Percentiles rank a stretch among this genome's conserved stretches.
phyloP scores from a whole-genome alignment of 2,113 vertebrate genomes.

The Colius striatus region DNA sequence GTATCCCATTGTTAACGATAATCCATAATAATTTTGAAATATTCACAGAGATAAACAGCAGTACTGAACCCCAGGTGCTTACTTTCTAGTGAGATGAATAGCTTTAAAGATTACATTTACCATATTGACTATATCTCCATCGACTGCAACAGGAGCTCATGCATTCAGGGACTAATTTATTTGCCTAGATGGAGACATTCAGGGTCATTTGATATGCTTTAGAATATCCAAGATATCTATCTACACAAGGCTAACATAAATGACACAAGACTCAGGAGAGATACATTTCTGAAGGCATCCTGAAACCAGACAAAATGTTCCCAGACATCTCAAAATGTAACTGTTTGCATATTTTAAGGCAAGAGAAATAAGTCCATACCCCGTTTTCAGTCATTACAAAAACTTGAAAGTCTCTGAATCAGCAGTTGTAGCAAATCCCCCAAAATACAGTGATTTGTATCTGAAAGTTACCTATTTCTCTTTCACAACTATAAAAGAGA shows the following conservation, averaged over 20 bases:
- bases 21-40: background rate
- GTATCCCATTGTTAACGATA: background rate
- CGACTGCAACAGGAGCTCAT: background rate
- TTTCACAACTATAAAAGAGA: background rate
- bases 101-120: background rate
- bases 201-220: background rate
- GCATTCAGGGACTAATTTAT: background rate
- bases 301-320: background rate
- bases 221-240: background rate
- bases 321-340: background rate
- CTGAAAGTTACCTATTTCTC: background rate
- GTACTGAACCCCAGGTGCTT: background rate
- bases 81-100: background rate
- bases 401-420: background rate
- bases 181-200: background rate
- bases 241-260: background rate
- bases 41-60: background rate
- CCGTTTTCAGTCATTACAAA: background rate
- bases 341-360: background rate
- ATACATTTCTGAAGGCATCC: rapidly evolving
- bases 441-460: background rate
- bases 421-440: background rate
- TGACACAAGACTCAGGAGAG: background rate
- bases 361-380: background rate
- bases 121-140: background rate